Base-by-base conservation (phyloP, 2,797 vertebrate species). In the Ceryle rudis region DNA sequence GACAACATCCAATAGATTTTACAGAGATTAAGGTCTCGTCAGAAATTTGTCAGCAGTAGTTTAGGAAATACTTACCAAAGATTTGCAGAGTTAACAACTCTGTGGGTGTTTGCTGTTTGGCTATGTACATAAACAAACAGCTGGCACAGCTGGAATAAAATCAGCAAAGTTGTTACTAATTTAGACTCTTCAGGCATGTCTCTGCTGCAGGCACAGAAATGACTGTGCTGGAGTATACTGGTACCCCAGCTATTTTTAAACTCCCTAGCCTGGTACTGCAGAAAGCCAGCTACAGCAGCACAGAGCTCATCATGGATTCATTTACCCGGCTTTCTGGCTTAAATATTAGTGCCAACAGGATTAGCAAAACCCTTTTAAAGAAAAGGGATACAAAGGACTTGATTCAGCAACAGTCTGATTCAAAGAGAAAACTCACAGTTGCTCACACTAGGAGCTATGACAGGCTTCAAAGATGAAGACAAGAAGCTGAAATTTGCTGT, bases 31-130 rank as follows among this genome's bases (percentile, higher is more conserved):
- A 93, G 80, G 89, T 86, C 93, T 91, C 37, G 5, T 91, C 82
- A 96, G 90, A 95, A 95, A 90, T 81, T 86, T 91, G 85, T 95
- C 94, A 93, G 87, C 85, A 95, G 82, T 73, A 91, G 85, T 95
- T 95, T 89, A 90, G 87, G 82, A 93, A 96, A 95, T 86, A 79
- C 93, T 91, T 71, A 37, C 54, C 60, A 70, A 86, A 90, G 95
- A 95, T 96, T 52, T 95, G 80, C 93, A 90, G 94, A 95, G 94
- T 64, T 95, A 84, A 96, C 81, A 93, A 25, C 80, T 91, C 89
- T 62, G 77, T 89, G 82, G 80, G 77, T 91, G 91, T 91, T 79
- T 90, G 94, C 87, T 91, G 77, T 88, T 93, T 60, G 82, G 90
- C 82, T 73, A 15, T 77, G 89, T 88, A 72, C 79, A 71, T 79